These are phyloP conservation scores for Thymelicus lineola DNA, from an alignment of 2,888 invertebrate genomes.

Conservation along the genomic window DNA sequence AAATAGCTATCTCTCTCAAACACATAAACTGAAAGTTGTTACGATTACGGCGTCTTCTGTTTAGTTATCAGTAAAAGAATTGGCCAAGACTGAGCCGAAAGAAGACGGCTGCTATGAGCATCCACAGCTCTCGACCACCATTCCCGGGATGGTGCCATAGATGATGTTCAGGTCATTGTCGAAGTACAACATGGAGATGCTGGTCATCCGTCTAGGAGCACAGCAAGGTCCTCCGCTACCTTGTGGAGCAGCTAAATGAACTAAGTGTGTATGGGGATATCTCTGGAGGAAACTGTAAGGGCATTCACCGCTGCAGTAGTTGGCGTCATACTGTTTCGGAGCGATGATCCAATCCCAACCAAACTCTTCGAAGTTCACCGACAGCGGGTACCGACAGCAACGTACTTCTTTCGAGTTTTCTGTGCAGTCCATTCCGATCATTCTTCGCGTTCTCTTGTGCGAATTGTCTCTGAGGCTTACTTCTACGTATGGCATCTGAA, in stretches of 20 bases:
- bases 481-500: constrained; percentile 83
- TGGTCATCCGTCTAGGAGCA: constrained; percentile 94
- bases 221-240: constrained; percentile 96
- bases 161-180: constrained; percentile 95
- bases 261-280: constrained; percentile 95
- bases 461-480: constrained; percentile 79
- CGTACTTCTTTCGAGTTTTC: constrained; percentile 92
- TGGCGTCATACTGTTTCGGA: constrained; percentile 97
- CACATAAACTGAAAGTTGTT: too few species aligned
- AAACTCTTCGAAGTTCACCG: constrained; percentile 97
- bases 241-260: constrained; percentile 90
- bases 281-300: constrained; percentile 94
- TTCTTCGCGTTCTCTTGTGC: constrained; percentile 89
- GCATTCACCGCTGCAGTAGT: constrained; percentile 98
- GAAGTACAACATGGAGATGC: constrained; percentile 96
- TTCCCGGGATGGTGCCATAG: constrained; percentile 94
- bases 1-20: too few species aligned
- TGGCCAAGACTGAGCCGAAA: constrained; percentile 52
- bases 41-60: constrained; percentile 1
- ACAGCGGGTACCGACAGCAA: constrained; percentile 97
- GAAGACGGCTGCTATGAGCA: constrained; percentile 88
- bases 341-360: constrained; percentile 99
- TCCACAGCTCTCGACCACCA: constrained; percentile 97
- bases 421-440: constrained; percentile 93
- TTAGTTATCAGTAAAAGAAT: constrained; percentile 14